Base-by-base conservation (phyloP, 2,113 vertebrate genomes). In the Neodon shergylaensis region DNA sequence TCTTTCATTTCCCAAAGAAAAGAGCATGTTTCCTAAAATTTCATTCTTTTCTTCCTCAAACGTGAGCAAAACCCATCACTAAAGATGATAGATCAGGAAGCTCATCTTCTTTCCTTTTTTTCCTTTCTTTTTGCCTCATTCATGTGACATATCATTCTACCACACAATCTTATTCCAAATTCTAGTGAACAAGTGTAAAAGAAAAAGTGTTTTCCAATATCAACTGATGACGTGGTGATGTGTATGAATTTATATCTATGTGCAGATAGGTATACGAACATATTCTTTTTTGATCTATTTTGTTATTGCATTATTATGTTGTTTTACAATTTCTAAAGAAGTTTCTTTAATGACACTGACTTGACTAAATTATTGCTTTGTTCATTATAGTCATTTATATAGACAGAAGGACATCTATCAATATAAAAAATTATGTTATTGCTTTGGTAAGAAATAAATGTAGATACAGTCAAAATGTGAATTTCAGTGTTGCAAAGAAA, bases 351-450 rank as follows among this genome's bases (percentile, higher is more conserved):
- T 79, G 33, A 68, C n/a, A 91, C 10, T 31, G 11, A 84, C 36
- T 1, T 28, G 22, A 63, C 28, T 78, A 52, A 77, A n/a, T 87
- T 87, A 22, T 36, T 95, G 52, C 39, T 93, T 95, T 95, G 81
- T 31, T 87, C n/a, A 63, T 88, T 83, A 63, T 0, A 42, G 33
- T 94, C 47, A 93, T 83, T 31, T 78, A 74, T 61, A 91, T 26
- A 91, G 72, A 92, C 6, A 76, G 33, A 49, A 17, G 8, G 0
- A 12, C 33, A 65, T 49, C 49, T 81, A 58, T n/a, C 78, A 54
- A 58, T 24, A 58, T 36, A 24, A 58, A 24, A 81, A n/a, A 22
- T 36, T 58, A 54, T 54, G n/a, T 81, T 81, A 81, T 58, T 58
- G 24, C 3, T 81, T 88, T 63, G 42, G 22, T 28, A 83, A 85